phyloP scores from a whole-genome alignment of 2,888 invertebrate genomes.

The Cactoblastis cactorum region DNA sequence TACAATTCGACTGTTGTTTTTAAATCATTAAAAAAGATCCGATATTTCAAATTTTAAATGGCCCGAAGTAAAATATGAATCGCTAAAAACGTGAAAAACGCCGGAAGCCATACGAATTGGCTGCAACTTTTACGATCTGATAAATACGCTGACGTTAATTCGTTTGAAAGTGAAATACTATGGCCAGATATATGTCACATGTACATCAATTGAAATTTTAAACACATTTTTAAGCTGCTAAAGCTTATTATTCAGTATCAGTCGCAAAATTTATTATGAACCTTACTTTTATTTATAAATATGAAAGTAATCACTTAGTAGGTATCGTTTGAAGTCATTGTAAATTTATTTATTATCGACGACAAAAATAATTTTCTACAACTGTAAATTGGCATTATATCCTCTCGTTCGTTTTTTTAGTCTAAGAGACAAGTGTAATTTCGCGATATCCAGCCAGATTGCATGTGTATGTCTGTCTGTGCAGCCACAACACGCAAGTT shows the following conservation, averaged over 20 bases:
- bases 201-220: background rate
- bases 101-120: slow-evolving; percentile 3
- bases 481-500: slow-evolving; percentile 1
- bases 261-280: too few species aligned
- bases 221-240: too few species aligned
- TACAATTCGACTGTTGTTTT: background rate
- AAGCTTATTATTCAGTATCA: too few species aligned
- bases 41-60: background rate
- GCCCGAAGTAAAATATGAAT: slow-evolving; percentile 2
- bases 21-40: background rate
- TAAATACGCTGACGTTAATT: slow-evolving; percentile 10
- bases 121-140: slow-evolving; percentile 15
- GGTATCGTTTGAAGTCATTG: too few species aligned
- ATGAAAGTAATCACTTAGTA: too few species aligned
- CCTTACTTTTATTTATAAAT: too few species aligned
- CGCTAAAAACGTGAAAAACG: slow-evolving; percentile 10
- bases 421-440: too few species aligned
- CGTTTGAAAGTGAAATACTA: slow-evolving; percentile 6
- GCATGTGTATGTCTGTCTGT: background rate
- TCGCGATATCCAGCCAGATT: too few species aligned
- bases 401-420: too few species aligned
- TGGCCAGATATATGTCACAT: slow-evolving; percentile 1
- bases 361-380: too few species aligned
- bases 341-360: too few species aligned
- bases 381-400: too few species aligned